phyloP scores from a whole-genome alignment of 1,140 invertebrate genomes.

The Pogonognathellus flavescens region DNA sequence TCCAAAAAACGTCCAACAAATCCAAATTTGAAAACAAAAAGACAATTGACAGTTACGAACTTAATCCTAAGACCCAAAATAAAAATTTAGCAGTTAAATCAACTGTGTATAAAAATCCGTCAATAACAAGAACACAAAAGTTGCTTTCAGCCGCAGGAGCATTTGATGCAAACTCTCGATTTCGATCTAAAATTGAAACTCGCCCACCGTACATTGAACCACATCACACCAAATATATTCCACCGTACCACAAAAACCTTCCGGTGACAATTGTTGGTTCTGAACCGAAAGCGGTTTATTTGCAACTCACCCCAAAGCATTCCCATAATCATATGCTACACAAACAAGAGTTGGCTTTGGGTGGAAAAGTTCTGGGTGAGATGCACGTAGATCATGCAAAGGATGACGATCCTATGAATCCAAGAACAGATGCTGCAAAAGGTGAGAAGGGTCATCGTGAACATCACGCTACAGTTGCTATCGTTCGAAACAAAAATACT shows the following conservation, averaged over 20 bases:
- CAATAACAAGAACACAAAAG: background rate
- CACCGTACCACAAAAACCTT: background rate
- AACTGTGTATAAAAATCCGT: too few species aligned
- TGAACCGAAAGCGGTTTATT: background rate
- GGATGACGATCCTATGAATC: slow-evolving; percentile 46
- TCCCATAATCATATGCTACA: slow-evolving; percentile 4
- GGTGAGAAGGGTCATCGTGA: slow-evolving; percentile 31
- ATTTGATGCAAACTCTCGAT: background rate
- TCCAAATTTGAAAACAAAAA: background rate
- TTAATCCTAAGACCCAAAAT: background rate
- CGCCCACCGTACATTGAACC: background rate
- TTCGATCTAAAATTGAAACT: background rate
- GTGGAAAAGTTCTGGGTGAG: slow-evolving; percentile 60
- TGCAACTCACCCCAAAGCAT: background rate
- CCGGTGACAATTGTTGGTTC: background rate
- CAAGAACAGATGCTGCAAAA: background rate
- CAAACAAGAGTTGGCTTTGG: slow-evolving; percentile 59
- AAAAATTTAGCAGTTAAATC: background rate
- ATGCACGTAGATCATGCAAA: slow-evolving; percentile 62
- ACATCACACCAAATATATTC: background rate
- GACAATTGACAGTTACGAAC: background rate
- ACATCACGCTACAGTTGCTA: slow-evolving; percentile 62
- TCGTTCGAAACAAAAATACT: slow-evolving; percentile 60
- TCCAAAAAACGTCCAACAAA: too few species aligned
- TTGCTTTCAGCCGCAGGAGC: background rate